Base-by-base conservation (phyloP, 1,140 invertebrate genomes). In the Trichogramma pretiosum region DNA sequence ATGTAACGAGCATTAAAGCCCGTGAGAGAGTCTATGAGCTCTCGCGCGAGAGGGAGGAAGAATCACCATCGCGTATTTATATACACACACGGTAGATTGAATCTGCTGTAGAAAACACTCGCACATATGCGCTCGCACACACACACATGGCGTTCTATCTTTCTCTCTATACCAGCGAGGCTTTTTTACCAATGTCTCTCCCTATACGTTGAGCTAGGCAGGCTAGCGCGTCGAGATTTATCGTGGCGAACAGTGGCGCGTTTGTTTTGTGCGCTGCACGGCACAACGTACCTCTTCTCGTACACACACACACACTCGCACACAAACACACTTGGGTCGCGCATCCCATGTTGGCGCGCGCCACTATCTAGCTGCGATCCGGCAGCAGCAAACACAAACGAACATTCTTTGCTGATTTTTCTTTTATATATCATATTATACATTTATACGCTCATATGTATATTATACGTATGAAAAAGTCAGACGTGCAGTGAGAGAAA, bases 341-440 rank as follows among this genome's bases (percentile, higher is more conserved):
- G 48, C 48, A 41, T 46, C 33, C 48, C 48, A 7, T 26, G 28
- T 19, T 26, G 38, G 38, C 22, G 3, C n/a, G 10, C 11, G 11
- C 16, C 17, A 21, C 38, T 43, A 34, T 49, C 44, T 49, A 49
- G 43, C 41, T 44, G 35, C 48, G 47, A 42, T 48, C 48, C 48
- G 18, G 46, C 46, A 37, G 34, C n/a, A n/a, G n/a, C n/a, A n/a
- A n/a, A n/a, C 48, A 41, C 35, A 44, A 49, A 44, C 48, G 34
- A 44, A 41, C 41, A 49, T 48, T 46, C 38, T 19, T 30, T 30
- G n/a, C n/a, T n/a, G 35, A 40, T 44, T 43, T 46, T 46, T n/a
- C n/a, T n/a, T n/a, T n/a, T n/a, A n/a, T n/a, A n/a, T n/a, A n/a
- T n/a, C n/a, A n/a, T n/a, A n/a, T n/a, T n/a, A n/a, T n/a, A n/a